A percentile compares a stretch with the other conserved stretches of the same genome.
Evolutionary conservation across 2,113 vertebrate species (phyloP).

Genomic region (Macheiramphus alcinus): DNA sequence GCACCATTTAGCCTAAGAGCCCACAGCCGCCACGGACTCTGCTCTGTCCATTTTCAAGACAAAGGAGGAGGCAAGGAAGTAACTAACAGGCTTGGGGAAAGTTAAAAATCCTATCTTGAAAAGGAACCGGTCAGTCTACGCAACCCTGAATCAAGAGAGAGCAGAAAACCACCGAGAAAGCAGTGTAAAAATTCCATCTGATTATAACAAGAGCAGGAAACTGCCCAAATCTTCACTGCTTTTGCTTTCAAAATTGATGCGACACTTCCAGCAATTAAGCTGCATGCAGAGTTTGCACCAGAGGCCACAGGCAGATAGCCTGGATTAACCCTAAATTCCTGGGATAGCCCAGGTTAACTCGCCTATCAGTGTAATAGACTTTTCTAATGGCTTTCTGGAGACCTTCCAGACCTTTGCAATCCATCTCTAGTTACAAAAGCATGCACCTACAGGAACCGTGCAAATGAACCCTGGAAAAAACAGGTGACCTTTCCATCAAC

Average conservation of each 20-base stretch:
- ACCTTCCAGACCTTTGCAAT: neutral
- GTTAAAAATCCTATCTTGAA: neutral
- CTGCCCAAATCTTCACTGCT: neutral
- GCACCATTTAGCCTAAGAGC: neutral
- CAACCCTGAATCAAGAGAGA: neutral
- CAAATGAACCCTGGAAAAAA: neutral
- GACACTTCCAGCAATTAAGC: neutral
- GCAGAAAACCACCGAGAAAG: neutral
- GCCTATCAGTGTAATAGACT: neutral
- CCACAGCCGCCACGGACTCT: neutral
- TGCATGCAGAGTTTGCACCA: rapidly evolving
- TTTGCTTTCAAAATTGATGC: neutral
- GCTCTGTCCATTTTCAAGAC: neutral
- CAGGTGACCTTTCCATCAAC: neutral
- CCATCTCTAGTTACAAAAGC: neutral
- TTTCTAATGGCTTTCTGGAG: neutral
- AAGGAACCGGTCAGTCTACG: rapidly evolving
- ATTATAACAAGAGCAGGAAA: neutral
- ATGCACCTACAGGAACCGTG: neutral
- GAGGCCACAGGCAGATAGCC: neutral
- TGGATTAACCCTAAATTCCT: neutral
- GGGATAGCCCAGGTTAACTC: neutral
- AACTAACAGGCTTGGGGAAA: neutral
- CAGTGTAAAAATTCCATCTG: neutral
- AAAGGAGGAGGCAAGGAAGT: neutral